Base-by-base conservation (phyloP, 2,888 invertebrate species). In the Vanessa cardui region DNA sequence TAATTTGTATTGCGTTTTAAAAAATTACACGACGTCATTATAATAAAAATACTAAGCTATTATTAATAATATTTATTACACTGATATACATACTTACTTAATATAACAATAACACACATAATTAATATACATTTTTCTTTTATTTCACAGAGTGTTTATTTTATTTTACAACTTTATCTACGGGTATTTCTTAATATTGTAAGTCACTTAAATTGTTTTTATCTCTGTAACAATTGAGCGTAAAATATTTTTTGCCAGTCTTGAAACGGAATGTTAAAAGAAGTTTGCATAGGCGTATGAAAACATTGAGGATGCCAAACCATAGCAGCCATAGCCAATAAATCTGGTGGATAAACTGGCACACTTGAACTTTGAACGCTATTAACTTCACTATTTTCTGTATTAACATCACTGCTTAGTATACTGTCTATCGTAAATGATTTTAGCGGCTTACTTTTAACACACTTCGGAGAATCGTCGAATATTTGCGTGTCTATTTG, bases 391-490 rank as follows among this genome's bases (percentile, higher is more conserved):
- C 72, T 75, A 47, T 66, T 45, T 60, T 73, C 74, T 67, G 78
- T 74, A 64, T 87, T 87, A 75, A 92, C 92, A 76, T 96, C 96
- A 58, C 96, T 96, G 4, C 95, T 95, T 72, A 97, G 96, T 71
- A 97, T 94, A 87, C 96, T 97, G 79, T 98, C 98, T 76, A 98
- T 98, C 49, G 97, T 97, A 81, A 98, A 98, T 9, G 97, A 94
- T 68, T 96, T 92, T 52, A 86, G 85, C n/a, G 88, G 90, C 90
- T 77, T 73, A 90, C 89, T 2, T 86, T 82, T 0, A 89, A 87
- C 73, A 91, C 80, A 88, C 83, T 33, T 90, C 71, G 88, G 79
- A n/a, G 88, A 70, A 0, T 99, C 69, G 99, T 99, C 99, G 99
- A 99, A 18, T 71, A 99, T 99, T 49, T 82, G 77, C 12, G 81